Evolutionary conservation across 1,140 invertebrate species (phyloP).

Genomic region (Papilio glaucus): DNA sequence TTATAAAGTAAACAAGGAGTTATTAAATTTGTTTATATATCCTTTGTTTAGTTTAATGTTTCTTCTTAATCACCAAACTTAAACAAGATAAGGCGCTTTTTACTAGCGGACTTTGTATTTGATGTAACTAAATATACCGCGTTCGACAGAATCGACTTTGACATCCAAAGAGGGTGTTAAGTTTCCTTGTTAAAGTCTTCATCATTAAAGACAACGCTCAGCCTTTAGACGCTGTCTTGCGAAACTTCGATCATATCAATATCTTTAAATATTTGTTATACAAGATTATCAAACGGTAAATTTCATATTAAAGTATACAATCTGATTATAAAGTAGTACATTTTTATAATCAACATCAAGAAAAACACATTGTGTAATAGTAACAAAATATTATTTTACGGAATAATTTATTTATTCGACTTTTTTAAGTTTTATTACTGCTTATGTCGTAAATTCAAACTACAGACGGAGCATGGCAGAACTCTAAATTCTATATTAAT

Average conservation of each 20-base stretch:
- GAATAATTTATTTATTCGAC: neutral
- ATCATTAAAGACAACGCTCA: neutral
- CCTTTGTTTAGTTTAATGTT: too few relatives aligned
- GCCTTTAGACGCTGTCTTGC: neutral
- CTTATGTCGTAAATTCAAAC: slow-evolving; percentile 1
- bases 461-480: neutral
- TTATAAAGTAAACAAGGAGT: too few relatives aligned
- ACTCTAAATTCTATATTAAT: slow-evolving; percentile 14
- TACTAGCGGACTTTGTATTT: neutral
- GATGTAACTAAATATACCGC: neutral
- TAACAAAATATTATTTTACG: neutral
- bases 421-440: neutral
- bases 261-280: neutral
- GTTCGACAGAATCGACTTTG: neutral
- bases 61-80: too few relatives aligned
- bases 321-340: too few relatives aligned
- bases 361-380: too few relatives aligned
- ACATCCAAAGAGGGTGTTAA: neutral
- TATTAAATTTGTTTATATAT: too few relatives aligned
- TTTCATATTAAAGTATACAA: too few relatives aligned
- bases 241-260: too few relatives aligned
- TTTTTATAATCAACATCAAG: too few relatives aligned
- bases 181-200: neutral
- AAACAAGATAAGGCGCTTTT: neutral
- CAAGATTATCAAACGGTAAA: too few relatives aligned